Percentiles rank a stretch among this genome's conserved stretches.
These are phyloP conservation scores for Plemyria rubiginata DNA, from an alignment of 2,888 invertebrate species.

Conservation along the genomic window DNA sequence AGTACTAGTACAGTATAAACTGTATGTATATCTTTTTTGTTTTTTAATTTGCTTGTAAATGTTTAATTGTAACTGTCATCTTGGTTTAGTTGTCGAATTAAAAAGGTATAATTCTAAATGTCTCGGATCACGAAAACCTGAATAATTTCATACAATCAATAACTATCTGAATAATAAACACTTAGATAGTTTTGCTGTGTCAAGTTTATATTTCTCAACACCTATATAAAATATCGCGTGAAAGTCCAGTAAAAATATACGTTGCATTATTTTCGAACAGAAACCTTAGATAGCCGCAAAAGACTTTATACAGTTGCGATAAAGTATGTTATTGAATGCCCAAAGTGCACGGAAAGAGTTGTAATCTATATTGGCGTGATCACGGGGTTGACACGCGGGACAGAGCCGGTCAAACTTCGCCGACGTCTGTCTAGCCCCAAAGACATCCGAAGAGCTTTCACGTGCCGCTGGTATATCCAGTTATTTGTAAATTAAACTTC, in stretches of 20 bases:
- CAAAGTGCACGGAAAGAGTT: slow-evolving; percentile 20
- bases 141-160: neutral
- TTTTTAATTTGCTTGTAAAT: too few relatives aligned
- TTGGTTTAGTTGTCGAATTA: too few relatives aligned
- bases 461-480: slow-evolving; percentile 28
- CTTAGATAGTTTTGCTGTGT: neutral
- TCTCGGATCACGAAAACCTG: neutral
- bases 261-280: slow-evolving; percentile 38
- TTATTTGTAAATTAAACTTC: slow-evolving; percentile 53
- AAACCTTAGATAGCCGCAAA: neutral
- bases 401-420: slow-evolving; percentile 62
- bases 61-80: too few relatives aligned
- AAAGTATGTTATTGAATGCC: slow-evolving; percentile 30
- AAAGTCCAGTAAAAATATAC: slow-evolving; percentile 38
- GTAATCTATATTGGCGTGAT: slow-evolving; percentile 71
- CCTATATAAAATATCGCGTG: slow-evolving; percentile 25
- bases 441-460: slow-evolving; percentile 41
- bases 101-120: too few relatives aligned
- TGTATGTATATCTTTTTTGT: too few relatives aligned
- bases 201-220: slow-evolving; percentile 33
- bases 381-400: slow-evolving; percentile 71
- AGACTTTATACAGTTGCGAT: slow-evolving; percentile 13
- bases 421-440: slow-evolving; percentile 59
- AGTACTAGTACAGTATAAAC: too few relatives aligned
- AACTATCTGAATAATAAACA: neutral